Base-by-base conservation (phyloP, 2,888 invertebrate genomes). In the Scotopteryx bipunctaria region DNA sequence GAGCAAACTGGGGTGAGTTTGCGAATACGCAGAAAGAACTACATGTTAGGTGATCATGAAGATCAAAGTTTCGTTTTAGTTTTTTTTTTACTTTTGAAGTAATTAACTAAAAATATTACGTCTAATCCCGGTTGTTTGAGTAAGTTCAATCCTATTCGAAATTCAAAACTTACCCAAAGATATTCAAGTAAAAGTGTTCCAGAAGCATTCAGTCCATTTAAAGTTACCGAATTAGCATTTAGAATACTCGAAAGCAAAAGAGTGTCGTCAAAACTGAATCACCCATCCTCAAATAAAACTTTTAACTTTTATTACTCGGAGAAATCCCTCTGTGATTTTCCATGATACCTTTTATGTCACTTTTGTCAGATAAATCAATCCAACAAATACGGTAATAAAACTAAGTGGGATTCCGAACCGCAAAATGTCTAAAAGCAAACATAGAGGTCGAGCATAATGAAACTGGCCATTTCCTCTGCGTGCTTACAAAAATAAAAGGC, bases 401-500 rank as follows among this genome's bases (percentile, higher is more conserved):
- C 55, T 61, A 63, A 65, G 61, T 67, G 66, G 59, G 35, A 65
- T 57, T 65, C 62, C 60, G 57, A 71, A 66, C 64, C 61, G 54
- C 43, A 36, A 50, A 58, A 53, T 46, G 48, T 61, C 38, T 56
- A 41, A 49, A 59, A 50, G 40, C 44, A 45, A 55, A 54, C 55
- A 42, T 38, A 25, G 64, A 72, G 68, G 65, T 71, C 71, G 55
- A 31, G 59, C 55, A 59, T 72, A 76, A 78, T 71, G 75, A 76
- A 69, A 70, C 69, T 65, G 62, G 61, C 68, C 74, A 70, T 78
- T 80, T 76, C 73, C 76, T 69, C 71, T 72, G 71, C 76, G 77
- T 78, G 76, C 73, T 76, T 69, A 67, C 67, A 66, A 69, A 73
- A 78, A 78, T 76, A 79, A 80, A 79, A 71, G 67, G 70, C 55